These are phyloP conservation scores for Peromyscus eremicus DNA, from an alignment of 2,797 vertebrate species.

Conservation along the genomic window DNA sequence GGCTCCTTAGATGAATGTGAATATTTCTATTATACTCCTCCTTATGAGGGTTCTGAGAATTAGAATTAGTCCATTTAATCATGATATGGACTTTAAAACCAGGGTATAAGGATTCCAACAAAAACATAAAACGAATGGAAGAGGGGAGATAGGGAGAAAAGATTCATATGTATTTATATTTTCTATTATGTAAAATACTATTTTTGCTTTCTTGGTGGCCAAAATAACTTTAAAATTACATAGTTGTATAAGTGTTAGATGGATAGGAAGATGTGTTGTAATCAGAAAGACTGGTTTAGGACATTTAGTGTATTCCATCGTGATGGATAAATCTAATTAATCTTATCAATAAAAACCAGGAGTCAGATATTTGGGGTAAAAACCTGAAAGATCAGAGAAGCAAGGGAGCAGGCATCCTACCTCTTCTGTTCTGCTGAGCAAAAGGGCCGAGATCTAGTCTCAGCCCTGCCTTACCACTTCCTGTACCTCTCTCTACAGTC, in stretches of 20 bases:
- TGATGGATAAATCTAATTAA: no score
- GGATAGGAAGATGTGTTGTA: not conserved
- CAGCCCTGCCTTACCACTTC: no score
- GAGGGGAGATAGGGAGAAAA: not conserved
- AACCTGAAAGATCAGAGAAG: no score
- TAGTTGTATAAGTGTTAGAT: not conserved
- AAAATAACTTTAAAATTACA: not conserved
- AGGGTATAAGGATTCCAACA: not conserved
- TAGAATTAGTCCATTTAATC: not conserved
- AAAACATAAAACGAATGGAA: not conserved
- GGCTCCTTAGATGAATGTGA: not conserved
- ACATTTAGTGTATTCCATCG: not conserved
- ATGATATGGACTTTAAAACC: not conserved
- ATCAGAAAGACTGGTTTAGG: not conserved
- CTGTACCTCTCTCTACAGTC: no score
- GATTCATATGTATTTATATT: not conserved
- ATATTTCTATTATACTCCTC: not conserved
- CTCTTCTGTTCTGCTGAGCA: no score
- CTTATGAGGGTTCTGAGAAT: not conserved
- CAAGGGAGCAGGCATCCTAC: no score
- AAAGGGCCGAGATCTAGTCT: no score
- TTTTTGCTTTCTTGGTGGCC: not conserved
- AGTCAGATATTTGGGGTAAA: no score
- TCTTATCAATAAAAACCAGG: no score
- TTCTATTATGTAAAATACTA: not conserved